phyloP scores from a whole-genome alignment of 2,113 vertebrate species.

The Eulemur macaco region DNA sequence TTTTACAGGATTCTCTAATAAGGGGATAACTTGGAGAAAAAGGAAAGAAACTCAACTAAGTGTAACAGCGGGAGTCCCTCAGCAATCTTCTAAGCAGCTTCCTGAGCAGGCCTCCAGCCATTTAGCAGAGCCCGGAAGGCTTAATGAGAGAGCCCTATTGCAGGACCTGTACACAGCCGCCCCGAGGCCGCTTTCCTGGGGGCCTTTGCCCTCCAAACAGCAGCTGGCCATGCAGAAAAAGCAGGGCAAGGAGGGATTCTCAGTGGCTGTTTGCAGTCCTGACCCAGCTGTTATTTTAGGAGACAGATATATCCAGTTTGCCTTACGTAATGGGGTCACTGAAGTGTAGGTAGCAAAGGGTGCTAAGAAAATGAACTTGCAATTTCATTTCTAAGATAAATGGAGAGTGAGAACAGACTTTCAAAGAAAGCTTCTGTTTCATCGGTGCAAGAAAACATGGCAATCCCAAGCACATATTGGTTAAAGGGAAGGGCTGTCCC shows the following conservation, averaged over 20 bases:
- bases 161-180: neutral
- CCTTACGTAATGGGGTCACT: neutral
- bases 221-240: slow-evolving; percentile 1
- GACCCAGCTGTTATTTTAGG: neutral
- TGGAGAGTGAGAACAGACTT: neutral
- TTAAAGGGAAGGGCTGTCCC: neutral
- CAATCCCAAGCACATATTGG: neutral
- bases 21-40: slow-evolving; percentile 64
- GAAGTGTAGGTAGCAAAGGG: neutral
- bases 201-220: neutral
- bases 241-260: neutral
- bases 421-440: neutral
- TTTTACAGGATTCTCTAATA: slow-evolving; percentile 77
- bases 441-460: neutral
- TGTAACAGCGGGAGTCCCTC: slow-evolving; percentile 70
- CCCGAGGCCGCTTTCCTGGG: neutral
- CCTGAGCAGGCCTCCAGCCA: slow-evolving; percentile 63
- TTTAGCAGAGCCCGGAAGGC: neutral
- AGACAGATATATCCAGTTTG: neutral
- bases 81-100: slow-evolving; percentile 72
- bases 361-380: slow-evolving; percentile 36
- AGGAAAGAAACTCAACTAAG: slow-evolving; percentile 70
- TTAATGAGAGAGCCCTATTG: slow-evolving; percentile 48
- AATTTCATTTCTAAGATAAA: slow-evolving; percentile 29
- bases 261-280: neutral